Base-by-base conservation (phyloP, 2,797 vertebrate genomes). In the Molossus alvarezi region DNA sequence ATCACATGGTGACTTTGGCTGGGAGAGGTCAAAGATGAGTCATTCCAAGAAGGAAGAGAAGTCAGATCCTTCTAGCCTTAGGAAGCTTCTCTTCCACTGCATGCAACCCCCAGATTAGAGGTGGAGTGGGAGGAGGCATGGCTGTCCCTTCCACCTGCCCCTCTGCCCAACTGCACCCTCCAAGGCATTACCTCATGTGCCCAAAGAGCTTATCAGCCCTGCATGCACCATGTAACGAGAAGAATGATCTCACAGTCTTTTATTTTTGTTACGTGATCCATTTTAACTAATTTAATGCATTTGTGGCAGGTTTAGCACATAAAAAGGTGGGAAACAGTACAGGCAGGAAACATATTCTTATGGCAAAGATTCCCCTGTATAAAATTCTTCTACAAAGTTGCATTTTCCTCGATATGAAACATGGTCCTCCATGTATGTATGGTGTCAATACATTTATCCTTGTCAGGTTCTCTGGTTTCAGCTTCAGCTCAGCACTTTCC, bases 261-360 rank as follows among this genome's bases (percentile, higher is more conserved):
- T 57, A 11, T 53, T 77, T 58, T 58, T 80, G 9, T 55, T 25
- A 27, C 73, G 53, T 3, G 20, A 76, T 80, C n/a, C 72, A 71
- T 88, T 95, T 71, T 65, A 85, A 84, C 65, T 48, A 77, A 37
- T 27, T 87, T 60, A 64, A 84, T 88, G 27, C 72, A 62, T 57
- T 55, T 51, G 37, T n/a, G 91, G 25, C n/a, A 91, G 48, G 12
- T 81, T 85, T 85, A 53, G 17, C 64, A 18, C 37, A 80, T 64
- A 60, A 37, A 65, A 85, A 88, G 17, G 17, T 57, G 41, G 88
- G 51, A 67, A 69, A 69, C 41, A 23, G 29, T 69, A 20, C 3
- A 41, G 37, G 21, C 65, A 88, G 37, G 85, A 60, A 75, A 81
- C 18, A 21, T 7, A 60, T 0, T 62, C 76, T 48, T 85, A 79